Evolutionary conservation across 2,888 invertebrate genomes (phyloP).

Genomic region (Galerucella calmariensis): DNA sequence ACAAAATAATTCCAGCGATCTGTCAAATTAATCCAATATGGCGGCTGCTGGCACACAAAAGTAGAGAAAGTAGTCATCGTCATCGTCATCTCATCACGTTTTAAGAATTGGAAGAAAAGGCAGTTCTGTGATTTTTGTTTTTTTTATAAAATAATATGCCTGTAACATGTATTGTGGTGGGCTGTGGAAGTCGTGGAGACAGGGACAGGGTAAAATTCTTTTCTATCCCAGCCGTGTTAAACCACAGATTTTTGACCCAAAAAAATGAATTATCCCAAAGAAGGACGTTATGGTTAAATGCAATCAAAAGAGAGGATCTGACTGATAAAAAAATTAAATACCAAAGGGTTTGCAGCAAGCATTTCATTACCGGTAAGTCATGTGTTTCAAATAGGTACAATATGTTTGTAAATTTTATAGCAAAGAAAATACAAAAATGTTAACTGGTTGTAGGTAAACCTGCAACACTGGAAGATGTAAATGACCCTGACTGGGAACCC

Average conservation of each 20-base stretch:
- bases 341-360: slow-evolving; percentile 31
- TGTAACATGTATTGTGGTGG: slow-evolving; percentile 23
- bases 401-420: no score
- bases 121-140: no score
- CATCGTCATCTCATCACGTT: no score
- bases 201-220: slow-evolving; percentile 22
- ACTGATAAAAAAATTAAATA: slow-evolving; percentile 29
- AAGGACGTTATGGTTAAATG: slow-evolving; percentile 27
- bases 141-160: slow-evolving; percentile 23
- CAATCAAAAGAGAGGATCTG: slow-evolving; percentile 31
- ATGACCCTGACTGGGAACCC: no score
- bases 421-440: slow-evolving; percentile 4
- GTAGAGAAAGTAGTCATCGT: no score
- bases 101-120: no score
- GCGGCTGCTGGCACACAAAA: no score
- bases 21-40: no score
- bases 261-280: slow-evolving; percentile 25
- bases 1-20: no score
- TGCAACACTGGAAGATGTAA: slow-evolving; percentile 23
- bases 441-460: slow-evolving; percentile 25
- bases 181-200: slow-evolving; percentile 25
- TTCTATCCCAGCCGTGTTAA: slow-evolving; percentile 23
- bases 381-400: neutral
- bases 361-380: slow-evolving; percentile 24
- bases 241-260: slow-evolving; percentile 9